phyloP scores from a whole-genome alignment of 2,888 invertebrate species.

The Mantis religiosa region DNA sequence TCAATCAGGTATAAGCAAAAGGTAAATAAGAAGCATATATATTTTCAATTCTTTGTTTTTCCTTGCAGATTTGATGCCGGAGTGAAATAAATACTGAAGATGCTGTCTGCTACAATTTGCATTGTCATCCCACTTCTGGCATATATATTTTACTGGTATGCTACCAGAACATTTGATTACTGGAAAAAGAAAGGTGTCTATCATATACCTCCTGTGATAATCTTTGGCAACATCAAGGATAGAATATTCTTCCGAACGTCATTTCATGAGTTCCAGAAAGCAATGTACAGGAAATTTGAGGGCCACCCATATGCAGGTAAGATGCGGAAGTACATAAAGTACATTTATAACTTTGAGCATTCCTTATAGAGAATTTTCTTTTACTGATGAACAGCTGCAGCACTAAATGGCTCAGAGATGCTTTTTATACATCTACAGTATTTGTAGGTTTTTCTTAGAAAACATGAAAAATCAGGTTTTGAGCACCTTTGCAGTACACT shows the following conservation, averaged over 20 bases:
- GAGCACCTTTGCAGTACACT: too few relatives aligned
- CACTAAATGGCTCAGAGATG: too few relatives aligned
- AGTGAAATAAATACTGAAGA: not conserved
- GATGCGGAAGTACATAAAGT: conserved; percentile 15
- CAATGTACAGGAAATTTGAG: conserved; percentile 43
- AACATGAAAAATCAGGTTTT: too few relatives aligned
- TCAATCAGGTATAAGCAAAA: too few relatives aligned
- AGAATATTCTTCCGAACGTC: conserved; percentile 46
- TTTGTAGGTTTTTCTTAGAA: too few relatives aligned
- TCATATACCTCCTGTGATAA: conserved; percentile 47
- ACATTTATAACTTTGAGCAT: too few relatives aligned
- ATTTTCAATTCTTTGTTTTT: not conserved
- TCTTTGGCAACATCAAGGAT: conserved; percentile 50
- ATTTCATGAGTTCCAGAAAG: conserved; percentile 49
- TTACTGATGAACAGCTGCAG: too few relatives aligned
- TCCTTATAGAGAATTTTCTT: too few relatives aligned
- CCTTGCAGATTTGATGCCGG: not conserved
- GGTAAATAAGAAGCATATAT: too few relatives aligned
- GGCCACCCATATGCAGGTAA: conserved; percentile 46
- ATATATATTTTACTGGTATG: conserved; percentile 34
- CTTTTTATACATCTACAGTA: too few relatives aligned
- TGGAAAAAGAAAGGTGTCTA: conserved; percentile 49
- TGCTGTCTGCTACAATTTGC: not conserved
- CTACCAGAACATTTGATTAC: conserved; percentile 48
- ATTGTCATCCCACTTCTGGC: not conserved